Evolutionary conservation across 2,797 vertebrate species (phyloP).

Genomic region (Sparus aurata): DNA sequence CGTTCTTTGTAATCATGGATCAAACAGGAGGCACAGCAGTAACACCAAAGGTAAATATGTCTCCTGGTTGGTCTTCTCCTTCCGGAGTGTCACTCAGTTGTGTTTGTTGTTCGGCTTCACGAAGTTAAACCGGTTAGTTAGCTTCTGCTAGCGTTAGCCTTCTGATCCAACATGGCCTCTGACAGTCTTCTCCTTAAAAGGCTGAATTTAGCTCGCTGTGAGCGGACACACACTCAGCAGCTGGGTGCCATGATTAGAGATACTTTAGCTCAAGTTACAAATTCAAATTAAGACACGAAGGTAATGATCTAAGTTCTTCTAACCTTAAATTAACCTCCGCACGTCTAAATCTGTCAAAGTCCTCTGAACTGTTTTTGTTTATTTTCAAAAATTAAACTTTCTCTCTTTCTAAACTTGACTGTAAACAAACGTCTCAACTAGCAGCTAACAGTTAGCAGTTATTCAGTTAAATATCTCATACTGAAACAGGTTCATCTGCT

Average conservation of each 20-base stretch:
- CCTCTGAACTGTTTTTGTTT: too few relatives aligned
- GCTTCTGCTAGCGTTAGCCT: neutral
- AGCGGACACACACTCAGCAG: neutral
- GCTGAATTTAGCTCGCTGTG: neutral
- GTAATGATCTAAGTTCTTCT: too few relatives aligned
- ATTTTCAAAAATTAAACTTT: too few relatives aligned
- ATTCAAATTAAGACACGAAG: too few relatives aligned
- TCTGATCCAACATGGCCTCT: neutral
- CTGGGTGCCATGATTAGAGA: neutral
- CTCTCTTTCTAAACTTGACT: too few relatives aligned
- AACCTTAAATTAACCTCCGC: too few relatives aligned
- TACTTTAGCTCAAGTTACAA: too few relatives aligned
- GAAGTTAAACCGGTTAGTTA: neutral
- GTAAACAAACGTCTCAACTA: neutral
- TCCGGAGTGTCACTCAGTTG: rapidly evolving
- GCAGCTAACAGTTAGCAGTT: neutral
- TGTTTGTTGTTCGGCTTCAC: neutral
- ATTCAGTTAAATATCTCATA: too few relatives aligned
- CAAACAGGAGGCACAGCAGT: conserved; percentile 67
- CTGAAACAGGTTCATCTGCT: too few relatives aligned
- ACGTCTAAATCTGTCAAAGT: too few relatives aligned
- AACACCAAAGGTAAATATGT: conserved; percentile 76
- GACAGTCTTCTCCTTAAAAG: conserved; percentile 3
- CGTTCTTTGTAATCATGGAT: conserved; percentile 70
- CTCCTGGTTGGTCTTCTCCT: rapidly evolving